A percentile compares a stretch with the other conserved stretches of the same genome.
These are phyloP conservation scores for Scolopax mira DNA, from an alignment of 2,113 vertebrate species.

Conservation along the genomic window DNA sequence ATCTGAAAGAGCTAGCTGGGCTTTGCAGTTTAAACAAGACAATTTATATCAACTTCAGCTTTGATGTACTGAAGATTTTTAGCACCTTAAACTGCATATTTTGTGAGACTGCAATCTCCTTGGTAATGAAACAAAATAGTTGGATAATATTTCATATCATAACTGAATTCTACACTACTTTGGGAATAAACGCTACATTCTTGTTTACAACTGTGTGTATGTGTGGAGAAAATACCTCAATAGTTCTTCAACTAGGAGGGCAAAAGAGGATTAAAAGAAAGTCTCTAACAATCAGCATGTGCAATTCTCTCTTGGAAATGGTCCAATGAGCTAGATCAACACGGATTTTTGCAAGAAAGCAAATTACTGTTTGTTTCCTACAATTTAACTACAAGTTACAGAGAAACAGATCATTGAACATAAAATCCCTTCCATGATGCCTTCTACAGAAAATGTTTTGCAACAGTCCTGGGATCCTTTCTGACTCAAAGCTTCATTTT, in stretches of 20 bases:
- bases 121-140: neutral
- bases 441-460: neutral
- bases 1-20: neutral
- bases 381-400: neutral
- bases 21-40: neutral
- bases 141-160: neutral
- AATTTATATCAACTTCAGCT: accelerated
- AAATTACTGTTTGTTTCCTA: neutral
- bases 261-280: neutral
- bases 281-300: neutral
- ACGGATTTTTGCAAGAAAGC: neutral
- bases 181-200: neutral
- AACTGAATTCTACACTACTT: neutral
- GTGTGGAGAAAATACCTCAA: neutral
- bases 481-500: neutral
- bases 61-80: neutral
- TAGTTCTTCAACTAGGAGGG: neutral
- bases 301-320: neutral
- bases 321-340: neutral
- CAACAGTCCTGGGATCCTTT: neutral
- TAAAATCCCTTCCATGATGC: neutral
- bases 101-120: neutral
- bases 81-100: neutral
- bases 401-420: neutral
- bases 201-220: neutral